Percentiles rank a stretch among this genome's conserved stretches.
Evolutionary conservation across 1,140 invertebrate genomes (phyloP).

Genomic region (Lepidotrigona ventralis): DNA sequence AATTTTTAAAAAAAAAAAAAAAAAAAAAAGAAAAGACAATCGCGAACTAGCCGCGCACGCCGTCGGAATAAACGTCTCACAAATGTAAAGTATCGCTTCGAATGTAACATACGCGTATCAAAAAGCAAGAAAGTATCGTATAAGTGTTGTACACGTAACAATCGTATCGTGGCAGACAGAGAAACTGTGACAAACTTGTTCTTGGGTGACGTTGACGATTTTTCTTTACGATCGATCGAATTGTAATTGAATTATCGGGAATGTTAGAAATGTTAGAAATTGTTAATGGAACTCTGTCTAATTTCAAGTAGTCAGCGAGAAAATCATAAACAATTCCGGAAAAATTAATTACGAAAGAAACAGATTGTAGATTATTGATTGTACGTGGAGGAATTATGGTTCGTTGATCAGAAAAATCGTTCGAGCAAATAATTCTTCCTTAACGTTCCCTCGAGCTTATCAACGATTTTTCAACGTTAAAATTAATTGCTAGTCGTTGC

Average conservation of each 20-base stretch:
- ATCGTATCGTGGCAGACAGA: conserved; percentile 48
- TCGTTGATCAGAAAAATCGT: neutral
- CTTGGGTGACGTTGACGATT: neutral
- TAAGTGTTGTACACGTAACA: conserved; percentile 62
- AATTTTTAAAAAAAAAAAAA: too few species aligned
- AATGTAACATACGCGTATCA: conserved; percentile 73
- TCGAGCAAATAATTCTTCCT: neutral
- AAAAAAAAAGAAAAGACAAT: too few species aligned
- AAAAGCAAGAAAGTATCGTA: conserved; percentile 71
- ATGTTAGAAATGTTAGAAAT: neutral
- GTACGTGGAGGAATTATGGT: too few species aligned
- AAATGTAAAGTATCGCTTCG: conserved; percentile 74
- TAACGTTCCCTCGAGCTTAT: neutral
- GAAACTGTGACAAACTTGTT: neutral
- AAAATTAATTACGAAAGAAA: too few species aligned
- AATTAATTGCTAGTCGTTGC: too few species aligned
- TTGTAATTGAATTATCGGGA: too few species aligned
- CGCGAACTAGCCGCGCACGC: conserved; percentile 41
- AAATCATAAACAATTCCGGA: too few species aligned
- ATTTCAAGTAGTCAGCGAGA: too few species aligned
- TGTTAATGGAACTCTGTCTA: neutral
- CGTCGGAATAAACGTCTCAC: conserved; percentile 66
- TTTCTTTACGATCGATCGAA: neutral
- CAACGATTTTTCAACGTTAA: neutral
- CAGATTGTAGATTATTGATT: too few species aligned